These are phyloP conservation scores for Acropora yongei DNA, from an alignment of 64 coral and sea anemone genomes.

Conservation along the genomic window DNA sequence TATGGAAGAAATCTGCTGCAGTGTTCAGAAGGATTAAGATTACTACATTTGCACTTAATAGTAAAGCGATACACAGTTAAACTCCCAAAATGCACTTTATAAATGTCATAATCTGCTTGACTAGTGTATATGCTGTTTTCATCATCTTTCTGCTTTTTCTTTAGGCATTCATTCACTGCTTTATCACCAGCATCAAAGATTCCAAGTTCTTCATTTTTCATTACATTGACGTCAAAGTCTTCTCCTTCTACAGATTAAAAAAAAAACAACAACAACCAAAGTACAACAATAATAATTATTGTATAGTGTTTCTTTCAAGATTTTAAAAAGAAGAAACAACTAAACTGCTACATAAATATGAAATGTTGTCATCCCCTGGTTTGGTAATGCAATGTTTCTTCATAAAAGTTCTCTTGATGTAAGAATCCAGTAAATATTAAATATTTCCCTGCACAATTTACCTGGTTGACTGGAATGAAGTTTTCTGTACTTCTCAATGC, in stretches of 20 bases:
- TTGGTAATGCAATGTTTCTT: background rate
- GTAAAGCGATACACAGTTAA: slow-evolving; percentile 86
- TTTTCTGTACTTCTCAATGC: slow-evolving; percentile 93
- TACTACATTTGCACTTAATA: slow-evolving; percentile 77
- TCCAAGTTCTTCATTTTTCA: slow-evolving; percentile 78
- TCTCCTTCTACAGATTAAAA: background rate
- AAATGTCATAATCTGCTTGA: slow-evolving; percentile 82
- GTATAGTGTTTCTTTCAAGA: no score
- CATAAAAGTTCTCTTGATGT: no score
- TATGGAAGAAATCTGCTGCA: slow-evolving; percentile 89
- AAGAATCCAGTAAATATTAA: no score
- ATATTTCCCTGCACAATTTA: background rate
- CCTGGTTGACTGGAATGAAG: slow-evolving; percentile 67
- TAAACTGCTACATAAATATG: no score
- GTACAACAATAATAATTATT: no score
- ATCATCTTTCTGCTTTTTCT: slow-evolving; percentile 73
- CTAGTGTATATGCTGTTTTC: slow-evolving; percentile 81
- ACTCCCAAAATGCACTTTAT: slow-evolving; percentile 94
- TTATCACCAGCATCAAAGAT: slow-evolving; percentile 91
- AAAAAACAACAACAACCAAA: no score
- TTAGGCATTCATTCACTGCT: slow-evolving; percentile 91
- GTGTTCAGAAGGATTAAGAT: slow-evolving; percentile 34
- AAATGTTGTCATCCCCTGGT: no score
- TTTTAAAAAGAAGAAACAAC: no score
- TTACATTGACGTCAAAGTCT: slow-evolving; percentile 73